Conservation (phyloP, 2,888 invertebrate genomes). For the Tetranychus piercei region DNA sequence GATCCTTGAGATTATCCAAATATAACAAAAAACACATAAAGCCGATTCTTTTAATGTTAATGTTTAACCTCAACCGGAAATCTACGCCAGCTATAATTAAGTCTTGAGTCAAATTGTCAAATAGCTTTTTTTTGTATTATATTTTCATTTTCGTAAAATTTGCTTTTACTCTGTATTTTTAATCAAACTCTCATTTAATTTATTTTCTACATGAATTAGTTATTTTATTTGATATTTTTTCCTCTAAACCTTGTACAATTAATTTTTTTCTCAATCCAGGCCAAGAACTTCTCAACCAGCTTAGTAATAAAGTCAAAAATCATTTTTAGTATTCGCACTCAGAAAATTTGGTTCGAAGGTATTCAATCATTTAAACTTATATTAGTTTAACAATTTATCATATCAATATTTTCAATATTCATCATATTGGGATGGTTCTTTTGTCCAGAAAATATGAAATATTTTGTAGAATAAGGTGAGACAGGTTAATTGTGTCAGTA, state of each 20-base stretch:
- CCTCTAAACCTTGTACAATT: background rate
- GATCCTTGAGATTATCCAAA: background rate
- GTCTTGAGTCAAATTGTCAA: background rate
- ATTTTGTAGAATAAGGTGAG: background rate
- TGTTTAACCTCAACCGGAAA: background rate
- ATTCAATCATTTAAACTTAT: too few species aligned
- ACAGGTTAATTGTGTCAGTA: background rate
- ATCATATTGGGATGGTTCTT: background rate
- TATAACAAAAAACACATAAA: background rate
- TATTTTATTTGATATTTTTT: background rate
- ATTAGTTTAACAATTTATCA: background rate
- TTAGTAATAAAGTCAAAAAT: background rate
- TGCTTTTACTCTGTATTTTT: background rate
- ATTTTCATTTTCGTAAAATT: background rate
- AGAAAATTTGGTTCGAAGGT: too few species aligned
- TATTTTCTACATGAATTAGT: background rate
- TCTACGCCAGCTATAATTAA: background rate
- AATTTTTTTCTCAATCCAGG: background rate
- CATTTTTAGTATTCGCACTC: too few species aligned
- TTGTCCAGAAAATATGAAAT: background rate
- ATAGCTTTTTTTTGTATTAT: background rate
- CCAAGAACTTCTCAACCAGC: background rate
- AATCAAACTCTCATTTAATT: background rate
- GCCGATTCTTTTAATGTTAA: background rate
- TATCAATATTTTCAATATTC: background rate